Evolutionary conservation across 2,888 invertebrate species (phyloP).

Genomic region (Sericinus montela): DNA sequence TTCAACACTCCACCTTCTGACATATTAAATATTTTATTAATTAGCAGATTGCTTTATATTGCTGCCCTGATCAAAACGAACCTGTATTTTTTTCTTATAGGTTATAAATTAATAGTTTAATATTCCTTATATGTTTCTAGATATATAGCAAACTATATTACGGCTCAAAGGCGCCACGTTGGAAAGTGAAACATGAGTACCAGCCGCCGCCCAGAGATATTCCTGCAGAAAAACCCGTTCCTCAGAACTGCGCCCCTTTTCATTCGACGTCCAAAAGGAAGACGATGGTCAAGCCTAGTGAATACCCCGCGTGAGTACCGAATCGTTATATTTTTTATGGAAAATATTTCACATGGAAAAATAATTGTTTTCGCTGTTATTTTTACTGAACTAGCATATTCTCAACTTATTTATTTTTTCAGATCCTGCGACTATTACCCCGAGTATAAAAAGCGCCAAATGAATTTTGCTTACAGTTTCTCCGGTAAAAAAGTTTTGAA

Average conservation of each 20-base stretch:
- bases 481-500: constrained; percentile 54
- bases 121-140: constrained; percentile 33
- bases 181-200: constrained; percentile 53
- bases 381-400: no score
- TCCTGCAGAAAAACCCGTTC: constrained; percentile 29
- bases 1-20: no score
- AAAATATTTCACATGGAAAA: no score
- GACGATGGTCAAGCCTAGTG: constrained; percentile 41
- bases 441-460: constrained; percentile 48
- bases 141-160: constrained; percentile 52
- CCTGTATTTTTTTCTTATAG: no score
- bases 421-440: constrained; percentile 68
- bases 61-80: no score
- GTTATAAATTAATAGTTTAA: neutral
- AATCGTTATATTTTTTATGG: no score
- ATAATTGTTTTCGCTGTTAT: no score
- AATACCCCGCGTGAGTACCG: constrained; percentile 55
- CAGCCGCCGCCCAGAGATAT: constrained; percentile 58
- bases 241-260: constrained; percentile 62
- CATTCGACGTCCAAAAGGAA: constrained; percentile 61
- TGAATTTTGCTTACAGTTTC: constrained; percentile 66
- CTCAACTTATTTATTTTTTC: constrained; percentile 23
- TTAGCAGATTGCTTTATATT: no score
- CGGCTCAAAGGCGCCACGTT: constrained; percentile 57
- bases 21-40: no score